Base-by-base conservation (phyloP, 2,888 invertebrate species). In the Agelastica alni region DNA sequence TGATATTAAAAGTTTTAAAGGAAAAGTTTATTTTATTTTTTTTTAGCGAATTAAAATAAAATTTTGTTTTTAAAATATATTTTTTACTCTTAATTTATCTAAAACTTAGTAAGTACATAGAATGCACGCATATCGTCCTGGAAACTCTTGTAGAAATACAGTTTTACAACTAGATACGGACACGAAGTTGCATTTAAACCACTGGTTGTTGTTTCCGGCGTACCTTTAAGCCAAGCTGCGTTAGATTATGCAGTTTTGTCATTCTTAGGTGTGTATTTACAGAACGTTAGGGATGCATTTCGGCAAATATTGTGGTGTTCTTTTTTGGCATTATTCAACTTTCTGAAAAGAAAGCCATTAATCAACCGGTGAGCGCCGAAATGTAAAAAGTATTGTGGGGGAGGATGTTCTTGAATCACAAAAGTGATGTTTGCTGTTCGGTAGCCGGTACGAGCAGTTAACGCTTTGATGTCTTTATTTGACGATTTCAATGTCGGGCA, bases 381-480 rank as follows among this genome's bases (percentile, higher is more conserved):
- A 45, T 39, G 37, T 41, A 22, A 31, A 41, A 49, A 36, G 22
- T 45, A 30, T 51, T 30, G 51, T 51, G 14, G 37, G 51, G 45
- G 48, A 41, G 17, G 34, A 18, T 13, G 18, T 12, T 17, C 3
- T 22, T 44, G 28, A 36, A 18, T 51, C 44, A 44, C 51, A 45
- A 51, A 16, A 37, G 31, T 26, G 20, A 14, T 44, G 45, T 45
- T 45, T 45, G 51, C 30, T 31, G 14, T 45, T 30, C 51, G 37
- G 44, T 45, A 44, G 43, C 31, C 51, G 37, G 42, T 31, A 28
- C 16, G 22, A 47, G 4, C 12, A 16, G 10, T 18, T 6, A 28
- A 45, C 16, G 45, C 51, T 51, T 51, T 51, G 37, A 51, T 28
- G 51, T 51, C 51, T 51, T 51, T 51, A 51, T 51, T 18, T 13